Conservation (phyloP, 2,797 vertebrate genomes). For the Pristis pectinata region DNA sequence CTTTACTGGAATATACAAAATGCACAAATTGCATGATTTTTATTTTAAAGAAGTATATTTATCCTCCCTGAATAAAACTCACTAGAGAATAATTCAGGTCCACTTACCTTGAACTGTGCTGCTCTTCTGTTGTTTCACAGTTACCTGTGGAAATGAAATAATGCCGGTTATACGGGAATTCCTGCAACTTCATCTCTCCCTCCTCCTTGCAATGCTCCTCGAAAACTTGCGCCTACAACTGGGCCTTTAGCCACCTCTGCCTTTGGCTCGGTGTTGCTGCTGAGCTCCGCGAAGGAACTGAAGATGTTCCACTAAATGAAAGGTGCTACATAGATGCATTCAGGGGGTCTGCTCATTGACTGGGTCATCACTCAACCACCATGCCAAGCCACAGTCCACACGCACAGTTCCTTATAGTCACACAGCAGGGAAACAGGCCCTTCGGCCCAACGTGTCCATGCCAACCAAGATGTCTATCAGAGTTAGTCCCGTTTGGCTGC, state of each 20-base stretch:
- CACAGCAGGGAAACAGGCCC: too few relatives aligned
- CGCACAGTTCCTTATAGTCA: too few relatives aligned
- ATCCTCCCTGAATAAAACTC: background rate
- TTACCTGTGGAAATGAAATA: background rate
- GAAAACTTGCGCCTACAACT: background rate
- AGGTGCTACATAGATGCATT: background rate
- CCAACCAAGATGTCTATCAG: too few relatives aligned
- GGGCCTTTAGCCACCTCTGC: background rate
- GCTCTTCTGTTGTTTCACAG: background rate
- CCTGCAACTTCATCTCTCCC: background rate
- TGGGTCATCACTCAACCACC: background rate
- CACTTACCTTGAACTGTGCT: conserved; percentile 5
- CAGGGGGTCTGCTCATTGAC: background rate
- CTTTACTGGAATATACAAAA: background rate
- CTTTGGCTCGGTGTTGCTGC: background rate
- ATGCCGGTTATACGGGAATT: background rate
- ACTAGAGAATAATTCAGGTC: background rate
- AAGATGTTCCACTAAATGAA: background rate
- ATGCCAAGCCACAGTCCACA: background rate
- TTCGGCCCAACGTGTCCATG: too few relatives aligned
- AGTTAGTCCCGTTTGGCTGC: too few relatives aligned
- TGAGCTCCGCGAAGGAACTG: background rate
- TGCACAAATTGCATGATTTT: background rate
- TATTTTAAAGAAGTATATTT: background rate
- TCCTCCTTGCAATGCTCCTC: background rate